Conservation (phyloP, 1,140 invertebrate genomes). For the Frieseomelitta varia region DNA sequence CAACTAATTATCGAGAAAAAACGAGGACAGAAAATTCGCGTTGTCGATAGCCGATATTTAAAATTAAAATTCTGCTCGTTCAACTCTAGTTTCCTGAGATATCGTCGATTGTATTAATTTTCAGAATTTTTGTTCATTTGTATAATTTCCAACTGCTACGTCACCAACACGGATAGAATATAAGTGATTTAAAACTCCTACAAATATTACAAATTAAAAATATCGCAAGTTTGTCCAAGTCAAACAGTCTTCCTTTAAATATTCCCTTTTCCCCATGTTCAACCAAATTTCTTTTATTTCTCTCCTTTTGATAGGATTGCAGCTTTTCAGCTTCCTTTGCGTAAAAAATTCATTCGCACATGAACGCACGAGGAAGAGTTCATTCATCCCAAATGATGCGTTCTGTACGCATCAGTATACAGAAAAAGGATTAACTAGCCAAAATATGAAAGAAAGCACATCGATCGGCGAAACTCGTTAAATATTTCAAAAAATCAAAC, state of each 20-base stretch:
- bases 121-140: background rate
- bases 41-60: background rate
- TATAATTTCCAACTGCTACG: background rate
- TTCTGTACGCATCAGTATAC: background rate
- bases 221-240: background rate
- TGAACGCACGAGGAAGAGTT: background rate
- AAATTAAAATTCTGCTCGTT: slow-evolving; percentile 16
- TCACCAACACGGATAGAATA: background rate
- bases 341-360: background rate
- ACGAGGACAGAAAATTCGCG: background rate
- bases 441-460: background rate
- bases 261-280: background rate
- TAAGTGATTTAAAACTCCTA: background rate
- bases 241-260: background rate
- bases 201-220: background rate
- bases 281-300: background rate
- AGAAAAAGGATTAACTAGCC: background rate
- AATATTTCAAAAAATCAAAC: background rate
- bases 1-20: background rate
- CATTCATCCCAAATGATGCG: background rate
- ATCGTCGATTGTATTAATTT: background rate
- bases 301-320: background rate
- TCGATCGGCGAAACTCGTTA: background rate
- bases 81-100: background rate
- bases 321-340: background rate